Percentiles rank a stretch among this genome's conserved stretches.
phyloP scores from a whole-genome alignment of 2,888 invertebrate species.

The Pelosia muscerda region DNA sequence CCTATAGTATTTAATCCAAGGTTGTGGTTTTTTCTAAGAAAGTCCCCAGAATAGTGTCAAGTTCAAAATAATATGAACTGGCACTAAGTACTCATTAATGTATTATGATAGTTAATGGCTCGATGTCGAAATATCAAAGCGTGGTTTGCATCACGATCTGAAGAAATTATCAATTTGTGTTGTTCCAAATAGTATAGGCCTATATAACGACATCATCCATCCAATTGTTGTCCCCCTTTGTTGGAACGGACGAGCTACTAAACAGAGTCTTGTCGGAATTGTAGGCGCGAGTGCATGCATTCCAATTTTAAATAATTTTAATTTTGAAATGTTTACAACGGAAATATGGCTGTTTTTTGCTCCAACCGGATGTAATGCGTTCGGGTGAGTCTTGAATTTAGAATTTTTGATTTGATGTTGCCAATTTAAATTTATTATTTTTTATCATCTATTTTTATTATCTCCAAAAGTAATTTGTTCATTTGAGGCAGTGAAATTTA shows the following conservation, averaged over 20 bases:
- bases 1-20: no score
- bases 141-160: constrained; percentile 16
- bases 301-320: constrained; percentile 14
- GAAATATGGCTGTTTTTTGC: constrained; percentile 65
- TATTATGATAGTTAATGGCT: background rate
- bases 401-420: background rate
- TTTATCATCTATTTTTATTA: no score
- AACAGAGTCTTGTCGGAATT: constrained; percentile 65
- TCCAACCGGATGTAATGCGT: constrained; percentile 60
- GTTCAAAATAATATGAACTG: no score
- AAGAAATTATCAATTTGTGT: constrained; percentile 26
- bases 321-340: background rate
- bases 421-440: background rate
- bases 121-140: constrained; percentile 10
- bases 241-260: constrained; percentile 61
- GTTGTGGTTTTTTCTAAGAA: no score
- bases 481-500: background rate
- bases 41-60: no score
- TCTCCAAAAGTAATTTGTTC: background rate
- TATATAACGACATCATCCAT: constrained; percentile 57
- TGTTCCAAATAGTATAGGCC: constrained; percentile 51
- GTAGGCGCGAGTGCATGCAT: constrained; percentile 51
- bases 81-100: no score
- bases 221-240: constrained; percentile 75
- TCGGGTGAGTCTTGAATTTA: constrained; percentile 68